These are phyloP conservation scores for Hypsibius dujardini DNA, from an alignment of 1,140 invertebrate species.

Conservation along the genomic window DNA sequence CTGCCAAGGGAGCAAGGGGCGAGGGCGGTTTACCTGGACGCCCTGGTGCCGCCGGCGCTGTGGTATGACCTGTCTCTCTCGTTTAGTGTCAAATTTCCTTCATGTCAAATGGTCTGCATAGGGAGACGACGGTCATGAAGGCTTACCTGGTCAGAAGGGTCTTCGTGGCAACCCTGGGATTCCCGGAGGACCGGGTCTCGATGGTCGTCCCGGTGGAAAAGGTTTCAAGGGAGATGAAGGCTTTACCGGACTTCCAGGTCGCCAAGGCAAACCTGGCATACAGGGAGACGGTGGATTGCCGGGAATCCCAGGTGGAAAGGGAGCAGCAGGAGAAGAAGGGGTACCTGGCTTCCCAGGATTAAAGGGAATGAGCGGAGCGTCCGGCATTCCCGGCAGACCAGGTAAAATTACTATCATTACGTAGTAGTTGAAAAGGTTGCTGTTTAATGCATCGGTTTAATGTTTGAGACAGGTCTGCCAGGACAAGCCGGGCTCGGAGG, in stretches of 20 bases:
- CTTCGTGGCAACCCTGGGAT: background rate
- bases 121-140: slow-evolving; percentile 16
- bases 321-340: slow-evolving; percentile 17
- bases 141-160: slow-evolving; percentile 14
- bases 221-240: slow-evolving; percentile 11
- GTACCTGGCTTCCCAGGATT: slow-evolving; percentile 29
- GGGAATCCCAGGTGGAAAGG: slow-evolving; percentile 16
- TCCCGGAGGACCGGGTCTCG: slow-evolving; percentile 11
- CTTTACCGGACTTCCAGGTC: slow-evolving; percentile 12
- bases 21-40: slow-evolving; percentile 21
- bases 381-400: slow-evolving; percentile 18
- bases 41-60: background rate
- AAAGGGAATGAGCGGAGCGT: slow-evolving; percentile 26
- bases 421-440: no score
- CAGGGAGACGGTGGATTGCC: slow-evolving; percentile 10
- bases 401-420: no score
- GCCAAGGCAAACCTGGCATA: background rate
- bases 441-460: no score
- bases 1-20: slow-evolving; percentile 25
- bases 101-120: background rate
- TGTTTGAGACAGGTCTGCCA: no score
- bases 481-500: no score
- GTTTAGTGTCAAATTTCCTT: background rate
- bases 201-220: background rate
- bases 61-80: background rate